These are phyloP conservation scores for Zygaena filipendulae DNA, from an alignment of 2,888 invertebrate species.

Conservation along the genomic window DNA sequence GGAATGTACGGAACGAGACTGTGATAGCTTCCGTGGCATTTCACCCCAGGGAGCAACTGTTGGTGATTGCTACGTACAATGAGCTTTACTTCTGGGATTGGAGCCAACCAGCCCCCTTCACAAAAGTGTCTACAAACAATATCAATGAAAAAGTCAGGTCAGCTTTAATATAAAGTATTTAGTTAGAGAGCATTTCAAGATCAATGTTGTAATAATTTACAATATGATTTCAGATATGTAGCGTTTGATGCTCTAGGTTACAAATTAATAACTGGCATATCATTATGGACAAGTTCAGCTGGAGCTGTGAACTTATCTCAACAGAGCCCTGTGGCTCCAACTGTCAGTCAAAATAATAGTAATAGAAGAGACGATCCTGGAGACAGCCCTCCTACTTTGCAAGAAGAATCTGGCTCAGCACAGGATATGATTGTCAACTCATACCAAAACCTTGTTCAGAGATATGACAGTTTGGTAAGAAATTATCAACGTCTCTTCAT, in stretches of 20 bases:
- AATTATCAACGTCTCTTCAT: constrained; percentile 60
- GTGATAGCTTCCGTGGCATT: constrained; percentile 89
- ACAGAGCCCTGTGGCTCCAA: constrained; percentile 24
- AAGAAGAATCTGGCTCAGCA: constrained; percentile 32
- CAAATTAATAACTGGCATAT: constrained; percentile 86
- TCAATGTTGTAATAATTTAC: constrained; percentile 5
- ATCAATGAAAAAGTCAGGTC: constrained; percentile 85
- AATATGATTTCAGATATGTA: constrained; percentile 73
- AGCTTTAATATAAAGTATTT: constrained; percentile 15
- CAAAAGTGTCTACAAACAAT: constrained; percentile 78
- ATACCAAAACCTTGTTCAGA: constrained; percentile 57
- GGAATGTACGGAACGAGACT: constrained; percentile 77
- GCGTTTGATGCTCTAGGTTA: constrained; percentile 85
- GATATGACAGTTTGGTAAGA: constrained; percentile 60
- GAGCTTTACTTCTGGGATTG: constrained; percentile 92
- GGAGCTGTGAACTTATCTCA: constrained; percentile 27
- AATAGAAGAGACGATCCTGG: constrained; percentile 31
- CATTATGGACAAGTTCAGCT: constrained; percentile 42
- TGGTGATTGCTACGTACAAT: constrained; percentile 88
- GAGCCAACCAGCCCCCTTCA: constrained; percentile 80
- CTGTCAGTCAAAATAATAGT: constrained; percentile 30
- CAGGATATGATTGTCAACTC: constrained; percentile 59
- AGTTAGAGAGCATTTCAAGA: constrained; percentile 9
- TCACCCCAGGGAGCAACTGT: constrained; percentile 82
- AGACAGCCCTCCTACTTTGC: constrained; percentile 26